Evolutionary conservation across 1,140 invertebrate genomes (phyloP), one percentile per base, ranked within the genome.

Genomic region (Drosophila micromelanica): DNA sequence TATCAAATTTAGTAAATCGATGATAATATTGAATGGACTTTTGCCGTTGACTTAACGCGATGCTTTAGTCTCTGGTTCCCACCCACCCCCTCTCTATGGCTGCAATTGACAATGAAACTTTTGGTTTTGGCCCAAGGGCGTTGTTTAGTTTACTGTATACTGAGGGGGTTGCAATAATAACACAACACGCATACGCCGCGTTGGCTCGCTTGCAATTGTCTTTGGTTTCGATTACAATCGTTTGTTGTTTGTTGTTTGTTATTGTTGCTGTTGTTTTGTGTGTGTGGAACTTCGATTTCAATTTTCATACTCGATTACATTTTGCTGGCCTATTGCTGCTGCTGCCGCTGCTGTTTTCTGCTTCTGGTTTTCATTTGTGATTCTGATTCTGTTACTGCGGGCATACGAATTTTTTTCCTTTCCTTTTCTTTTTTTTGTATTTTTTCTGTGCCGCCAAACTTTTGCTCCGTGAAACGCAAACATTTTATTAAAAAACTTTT

Each of bases 401-500:
- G 64, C 65, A 69, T 55, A 69, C 30, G 64, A 27, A 49, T 61
- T 63, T 74, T 64, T 61, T 38, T 35, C n/a, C n/a, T n/a, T n/a
- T n/a, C n/a, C n/a, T n/a, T n/a, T 15, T 11, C 2, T 55, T 35
- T 38, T 35, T 57, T 17, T 17, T 17, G 17, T 17, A 40, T 56
- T 37, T 56, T 15, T 48, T 37, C 17, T 8, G 35, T 64, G 52
- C 55, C 35, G 51, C 59, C 64, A 85, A 80, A 72, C 73, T 85
- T 79, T 73, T 70, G 69, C 76, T 52, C 81, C 77, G 74, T 70
- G 69, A 80, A 89, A 89, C 74, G 84, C 79, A 89, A 89, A 89
- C 79, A 89, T 89, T 89, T 89, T 89, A 89, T 89, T 89, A 89
- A 89, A 89, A 89, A 89, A 89, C 84, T 89, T 89, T 89, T 87